Percentiles rank a stretch among this genome's conserved stretches.
Evolutionary conservation across 2,888 invertebrate genomes (phyloP).

Genomic region (Meiosimyza decipiens): DNA sequence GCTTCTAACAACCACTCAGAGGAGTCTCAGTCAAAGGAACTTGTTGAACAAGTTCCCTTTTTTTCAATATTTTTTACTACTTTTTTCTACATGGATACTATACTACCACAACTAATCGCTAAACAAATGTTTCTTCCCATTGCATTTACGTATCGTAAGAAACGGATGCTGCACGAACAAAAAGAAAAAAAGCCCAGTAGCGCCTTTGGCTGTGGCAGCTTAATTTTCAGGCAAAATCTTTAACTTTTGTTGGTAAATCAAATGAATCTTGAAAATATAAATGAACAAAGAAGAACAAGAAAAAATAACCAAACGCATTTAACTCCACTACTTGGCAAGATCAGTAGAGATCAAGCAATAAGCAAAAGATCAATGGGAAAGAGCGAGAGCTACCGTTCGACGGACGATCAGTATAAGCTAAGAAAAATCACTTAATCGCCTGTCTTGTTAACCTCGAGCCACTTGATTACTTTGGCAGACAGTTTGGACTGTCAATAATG

Average conservation of each 20-base stretch:
- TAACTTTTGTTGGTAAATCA: not conserved
- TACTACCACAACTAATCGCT: slow-evolving; percentile 10
- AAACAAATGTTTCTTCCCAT: slow-evolving; percentile 17
- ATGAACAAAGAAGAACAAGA: no score
- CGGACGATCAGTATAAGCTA: not conserved
- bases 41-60: not conserved
- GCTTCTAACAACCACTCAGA: no score
- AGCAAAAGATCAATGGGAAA: not conserved
- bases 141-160: not conserved
- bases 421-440: slow-evolving; percentile 60
- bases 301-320: no score
- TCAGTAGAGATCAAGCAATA: not conserved
- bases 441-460: slow-evolving; percentile 56
- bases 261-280: no score
- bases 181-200: slow-evolving; percentile 20
- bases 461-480: slow-evolving; percentile 43
- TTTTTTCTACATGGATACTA: not conserved
- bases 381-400: slow-evolving; percentile 2
- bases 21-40: not conserved
- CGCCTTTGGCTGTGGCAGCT: slow-evolving; percentile 3
- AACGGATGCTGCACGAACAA: not conserved
- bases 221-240: slow-evolving; percentile 8
- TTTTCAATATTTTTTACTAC: not conserved
- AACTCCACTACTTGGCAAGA: not conserved
- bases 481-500: slow-evolving; percentile 43